phyloP scores from a whole-genome alignment of 2,797 vertebrate genomes.

The Parauchenoglanis ngamensis region DNA sequence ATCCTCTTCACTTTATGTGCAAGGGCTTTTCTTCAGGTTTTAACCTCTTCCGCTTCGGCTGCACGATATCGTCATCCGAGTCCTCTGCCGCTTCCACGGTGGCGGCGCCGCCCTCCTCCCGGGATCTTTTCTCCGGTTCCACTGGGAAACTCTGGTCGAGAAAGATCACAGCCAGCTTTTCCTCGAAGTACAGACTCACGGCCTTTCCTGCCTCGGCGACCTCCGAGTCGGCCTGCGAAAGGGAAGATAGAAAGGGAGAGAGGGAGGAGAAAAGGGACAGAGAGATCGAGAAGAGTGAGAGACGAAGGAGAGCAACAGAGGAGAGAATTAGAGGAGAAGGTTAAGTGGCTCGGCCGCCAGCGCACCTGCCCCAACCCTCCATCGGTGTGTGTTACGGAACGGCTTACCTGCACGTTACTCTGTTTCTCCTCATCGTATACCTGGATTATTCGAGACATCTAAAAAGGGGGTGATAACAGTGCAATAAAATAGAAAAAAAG shows the following conservation, averaged over 20 bases:
- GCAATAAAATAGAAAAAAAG: slow-evolving; percentile 83
- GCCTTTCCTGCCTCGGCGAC: slow-evolving; percentile 95
- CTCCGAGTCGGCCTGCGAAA: slow-evolving; percentile 92
- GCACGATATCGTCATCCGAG: slow-evolving; percentile 95
- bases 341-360: slow-evolving; percentile 55
- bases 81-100: slow-evolving; percentile 83
- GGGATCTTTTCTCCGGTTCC: slow-evolving; percentile 78
- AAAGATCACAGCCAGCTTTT: slow-evolving; percentile 91
- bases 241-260: slow-evolving; percentile 37
- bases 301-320: slow-evolving; percentile 66
- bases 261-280: slow-evolving; percentile 51
- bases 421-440: slow-evolving; percentile 99
- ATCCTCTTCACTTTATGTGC: slow-evolving; percentile 89
- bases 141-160: slow-evolving; percentile 91
- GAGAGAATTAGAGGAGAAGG: slow-evolving; percentile 79
- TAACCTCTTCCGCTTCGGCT: slow-evolving; percentile 95
- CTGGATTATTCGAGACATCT: slow-evolving; percentile 99
- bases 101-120: slow-evolving; percentile 73
- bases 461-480: slow-evolving; percentile 91
- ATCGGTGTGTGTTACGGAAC: slow-evolving; percentile 86
- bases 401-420: slow-evolving; percentile 99
- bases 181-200: slow-evolving; percentile 92
- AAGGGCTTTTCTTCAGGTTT: slow-evolving; percentile 91
- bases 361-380: slow-evolving; percentile 70
- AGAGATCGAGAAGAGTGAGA: slow-evolving; percentile 60